Evolutionary conservation across 1,140 invertebrate species (phyloP), one percentile per base, ranked within the genome.

Genomic region (Adoxophyes honmai): DNA sequence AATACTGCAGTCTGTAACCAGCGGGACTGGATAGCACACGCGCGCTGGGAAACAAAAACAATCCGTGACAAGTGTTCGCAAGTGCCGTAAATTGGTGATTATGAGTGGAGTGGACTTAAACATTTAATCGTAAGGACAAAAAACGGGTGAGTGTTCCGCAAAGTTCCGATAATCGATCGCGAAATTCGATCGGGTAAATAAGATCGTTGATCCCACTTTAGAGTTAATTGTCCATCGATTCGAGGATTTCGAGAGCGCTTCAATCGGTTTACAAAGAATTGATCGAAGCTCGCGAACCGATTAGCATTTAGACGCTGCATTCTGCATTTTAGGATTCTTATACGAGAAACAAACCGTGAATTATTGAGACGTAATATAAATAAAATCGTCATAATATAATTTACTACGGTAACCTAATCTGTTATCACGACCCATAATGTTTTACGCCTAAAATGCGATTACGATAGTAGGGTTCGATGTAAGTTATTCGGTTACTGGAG

Each of bases 161-260:
- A 6, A 6, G 10, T 48, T 33, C 28, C 10, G 42, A 11, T 28
- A 28, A 28, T 16, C 42, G 42, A 16, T 83, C 64, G 79, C 81
- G 63, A 81, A 79, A 69, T 75, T 65, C 53, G 55, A 59, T 60
- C 55, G 54, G 51, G 61, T 64, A 68, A 64, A 64, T 62, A 70
- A 81, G 79, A 81, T 75, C 80, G 66, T 84, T 84, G 79, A 83
- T 84, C 78, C 81, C 81, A 78, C 70, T 80, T 75, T 62, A 65
- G 64, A 68, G 60, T 75, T 83, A 77, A 80, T 80, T 83, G 77
- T 68, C 75, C 60, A 75, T 71, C 68, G 70, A 81, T 77, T 68
- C 42, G 64, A 51, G 21, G 21, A 28, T 52, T 70, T 68, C 60
- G 58, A 73, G 60, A 73, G 62, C 67, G 73, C 59, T 61, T 48